Base-by-base conservation (phyloP, 35 echinoderm and acorn worm species). In the Ptychodera flava region DNA sequence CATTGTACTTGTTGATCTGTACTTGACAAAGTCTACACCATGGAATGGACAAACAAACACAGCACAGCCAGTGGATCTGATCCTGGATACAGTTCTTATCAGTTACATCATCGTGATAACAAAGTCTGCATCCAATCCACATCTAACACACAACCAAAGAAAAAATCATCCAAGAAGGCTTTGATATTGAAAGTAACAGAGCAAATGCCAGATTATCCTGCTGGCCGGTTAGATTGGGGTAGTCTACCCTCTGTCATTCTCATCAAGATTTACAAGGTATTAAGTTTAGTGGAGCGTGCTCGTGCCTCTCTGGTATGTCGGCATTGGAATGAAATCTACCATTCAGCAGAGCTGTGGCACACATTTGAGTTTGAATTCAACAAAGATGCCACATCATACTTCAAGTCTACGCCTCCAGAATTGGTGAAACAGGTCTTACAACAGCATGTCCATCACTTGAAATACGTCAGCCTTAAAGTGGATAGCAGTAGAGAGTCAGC, bases 351-450 rank as follows among this genome's bases (percentile, higher is more conserved):
- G 16, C 81, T 96, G 28, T 96, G 94, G 94, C 78, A 85, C 31
- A 76, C 83, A 53, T 96, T 96, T 88, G 94, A 90, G 27, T 96
- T 96, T 90, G 94, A 96, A 45, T 85, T 96, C 29, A 87, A 77
- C 15, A 91, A 93, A 80, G 88, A 92, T 45, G 80, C 88, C 0
- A 92, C 94, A 27, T 90, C 94, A 45, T 90, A 93, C 83, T 77
- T 88, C 84, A 96, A 92, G 36, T 96, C 91, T n/a, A 96, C 94
- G 16, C 94, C 92, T 6, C 87, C 16, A 28, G 84, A 82, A 32
- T 83, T 90, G 75, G 85, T 90, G 0, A 79, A 31, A 29, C 78
- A 89, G 77, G 93, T 95, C 27, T 31, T 95, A 31, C 77, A 89
- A 33, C 90, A 95, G 82, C 90, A 95, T 81, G 34, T 85, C 29